Evolutionary conservation across 2,797 vertebrate genomes (phyloP).

Genomic region (Sarcoramphus papa): DNA sequence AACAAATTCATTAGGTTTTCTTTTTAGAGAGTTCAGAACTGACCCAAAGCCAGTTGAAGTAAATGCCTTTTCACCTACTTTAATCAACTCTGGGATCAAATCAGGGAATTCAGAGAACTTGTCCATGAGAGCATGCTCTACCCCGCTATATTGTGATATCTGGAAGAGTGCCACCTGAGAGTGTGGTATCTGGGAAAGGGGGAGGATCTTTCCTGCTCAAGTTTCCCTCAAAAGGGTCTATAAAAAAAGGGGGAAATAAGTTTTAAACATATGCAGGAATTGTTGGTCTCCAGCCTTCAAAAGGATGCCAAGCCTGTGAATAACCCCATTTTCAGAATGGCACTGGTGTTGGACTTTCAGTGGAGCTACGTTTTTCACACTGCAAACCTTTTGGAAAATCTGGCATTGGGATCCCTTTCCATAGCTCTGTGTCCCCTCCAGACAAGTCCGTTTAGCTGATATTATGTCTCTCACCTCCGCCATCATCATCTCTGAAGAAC

Average conservation of each 20-base stretch:
- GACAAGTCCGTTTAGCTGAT: neutral
- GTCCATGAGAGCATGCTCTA: neutral
- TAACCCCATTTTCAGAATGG: neutral
- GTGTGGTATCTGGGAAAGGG: neutral
- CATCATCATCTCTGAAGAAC: conserved; percentile 90
- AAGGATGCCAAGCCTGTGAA: neutral
- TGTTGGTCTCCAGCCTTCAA: neutral
- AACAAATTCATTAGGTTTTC: neutral
- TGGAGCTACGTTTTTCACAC: neutral
- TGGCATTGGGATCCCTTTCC: neutral
- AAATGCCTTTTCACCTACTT: neutral
- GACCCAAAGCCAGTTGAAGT: neutral
- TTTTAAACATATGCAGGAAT: neutral
- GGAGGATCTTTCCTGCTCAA: neutral
- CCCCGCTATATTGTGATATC: neutral
- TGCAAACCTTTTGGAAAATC: neutral
- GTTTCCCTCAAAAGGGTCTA: neutral
- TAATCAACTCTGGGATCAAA: neutral
- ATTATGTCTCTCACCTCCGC: conserved; percentile 73
- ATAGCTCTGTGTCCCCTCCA: neutral
- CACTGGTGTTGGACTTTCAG: neutral
- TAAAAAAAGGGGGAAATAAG: neutral
- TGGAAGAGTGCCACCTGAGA: neutral
- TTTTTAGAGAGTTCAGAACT: neutral
- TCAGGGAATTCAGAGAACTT: neutral